Base-by-base conservation (phyloP, 2,888 invertebrate species). In the Linyphia triangularis region DNA sequence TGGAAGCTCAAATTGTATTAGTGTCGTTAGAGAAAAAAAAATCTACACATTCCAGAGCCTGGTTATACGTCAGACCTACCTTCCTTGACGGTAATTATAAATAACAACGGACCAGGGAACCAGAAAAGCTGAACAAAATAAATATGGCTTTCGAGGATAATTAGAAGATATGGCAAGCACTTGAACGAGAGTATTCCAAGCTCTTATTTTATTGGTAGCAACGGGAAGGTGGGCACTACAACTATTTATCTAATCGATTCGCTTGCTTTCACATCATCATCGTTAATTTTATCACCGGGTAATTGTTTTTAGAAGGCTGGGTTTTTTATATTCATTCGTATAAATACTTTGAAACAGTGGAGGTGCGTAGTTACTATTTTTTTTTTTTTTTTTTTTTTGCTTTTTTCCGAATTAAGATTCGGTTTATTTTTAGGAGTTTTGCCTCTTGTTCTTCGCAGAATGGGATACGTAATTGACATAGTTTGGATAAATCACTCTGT, bases 261-360 rank as follows among this genome's bases (percentile, higher is more conserved):
- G 61, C 19, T 26, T 67, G 26, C 67, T 67, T 67, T 13, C 28
- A 22, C 26, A 57, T 43, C 72, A 79, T 30, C 43, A 30, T 79
- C 79, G 79, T 79, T 79, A 79, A 79, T 79, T 79, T 79, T 79
- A 67, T 79, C 79, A 30, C 67, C 16, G 22, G 43, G 67, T 79
- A 77, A 77, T 61, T 77, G 77, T 77, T 77, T 77, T 59, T 63
- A 37, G 63, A 69, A 69, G 67, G 30, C 69, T 5, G 30, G 24
- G 26, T 26, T 63, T 65, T 63, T 77, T 61, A 40, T 63, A 57
- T 33, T 75, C 59, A 40, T 26, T 63, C 40, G 26, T 24, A 77
- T 75, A 77, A 77, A 77, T 63, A 40, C 77, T 40, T 63, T 57
- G 26, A 61, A 63, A 63, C 77, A 77, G n/a, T 26, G 63, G 26